Evolutionary conservation across 2,113 vertebrate genomes (phyloP).

Genomic region (Furnarius figulus): DNA sequence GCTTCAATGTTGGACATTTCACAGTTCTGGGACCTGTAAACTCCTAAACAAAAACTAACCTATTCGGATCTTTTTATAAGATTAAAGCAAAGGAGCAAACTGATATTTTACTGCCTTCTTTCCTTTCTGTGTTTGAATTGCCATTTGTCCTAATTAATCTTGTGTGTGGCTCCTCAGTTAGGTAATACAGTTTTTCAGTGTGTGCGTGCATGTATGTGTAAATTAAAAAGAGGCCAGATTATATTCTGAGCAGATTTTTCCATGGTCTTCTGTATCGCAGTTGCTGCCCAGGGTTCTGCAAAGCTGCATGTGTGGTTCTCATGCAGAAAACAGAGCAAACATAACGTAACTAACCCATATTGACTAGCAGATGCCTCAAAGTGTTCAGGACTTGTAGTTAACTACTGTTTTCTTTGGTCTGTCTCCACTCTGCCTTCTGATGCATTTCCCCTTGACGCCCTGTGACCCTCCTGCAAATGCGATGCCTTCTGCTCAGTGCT

Average conservation of each 20-base stretch:
- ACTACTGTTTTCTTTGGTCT: not conserved
- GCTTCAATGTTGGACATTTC: not conserved
- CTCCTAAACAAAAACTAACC: not conserved
- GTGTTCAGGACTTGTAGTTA: not conserved
- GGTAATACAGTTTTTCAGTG: not conserved
- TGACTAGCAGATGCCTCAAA: constrained; percentile 37
- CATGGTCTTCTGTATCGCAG: not conserved
- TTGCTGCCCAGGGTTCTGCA: not conserved
- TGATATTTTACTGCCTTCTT: not conserved
- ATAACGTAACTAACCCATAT: not conserved
- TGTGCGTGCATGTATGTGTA: not conserved
- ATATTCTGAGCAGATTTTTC: not conserved
- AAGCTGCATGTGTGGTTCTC: not conserved
- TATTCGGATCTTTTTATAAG: not conserved
- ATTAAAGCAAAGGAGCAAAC: not conserved
- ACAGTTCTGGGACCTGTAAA: not conserved
- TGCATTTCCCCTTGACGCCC: not conserved
- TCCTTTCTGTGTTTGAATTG: not conserved
- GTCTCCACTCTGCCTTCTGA: constrained; percentile 6
- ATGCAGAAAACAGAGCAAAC: constrained; percentile 27
- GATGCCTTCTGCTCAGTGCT: not conserved
- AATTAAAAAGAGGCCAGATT: not conserved
- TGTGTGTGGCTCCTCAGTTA: not conserved
- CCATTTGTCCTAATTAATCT: not conserved
- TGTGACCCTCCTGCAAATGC: not conserved